Percentiles rank a stretch among this genome's conserved stretches.
phyloP scores from a whole-genome alignment of 1,140 invertebrate genomes.

The Pollicipes pollicipes region DNA sequence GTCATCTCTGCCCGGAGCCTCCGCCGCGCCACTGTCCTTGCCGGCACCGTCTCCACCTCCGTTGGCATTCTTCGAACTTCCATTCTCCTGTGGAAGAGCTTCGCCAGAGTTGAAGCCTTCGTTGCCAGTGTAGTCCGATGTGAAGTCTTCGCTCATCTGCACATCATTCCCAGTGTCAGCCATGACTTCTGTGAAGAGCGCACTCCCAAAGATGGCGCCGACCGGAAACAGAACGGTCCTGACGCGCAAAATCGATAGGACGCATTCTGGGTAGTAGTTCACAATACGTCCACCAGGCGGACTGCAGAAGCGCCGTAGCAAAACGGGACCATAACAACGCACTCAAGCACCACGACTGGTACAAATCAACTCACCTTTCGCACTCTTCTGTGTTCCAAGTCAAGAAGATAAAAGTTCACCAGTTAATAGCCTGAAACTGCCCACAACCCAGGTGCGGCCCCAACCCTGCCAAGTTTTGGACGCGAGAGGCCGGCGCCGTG shows the following conservation, averaged over 20 bases:
- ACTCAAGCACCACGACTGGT: too few relatives aligned
- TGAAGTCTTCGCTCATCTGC: slow-evolving; percentile 8
- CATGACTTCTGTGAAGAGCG: background rate
- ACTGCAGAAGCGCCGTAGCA: too few relatives aligned
- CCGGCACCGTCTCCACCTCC: slow-evolving; percentile 9
- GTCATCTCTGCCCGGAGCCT: slow-evolving; percentile 20
- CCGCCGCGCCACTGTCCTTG: slow-evolving; percentile 20
- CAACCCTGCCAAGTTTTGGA: too few relatives aligned
- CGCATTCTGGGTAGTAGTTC: background rate
- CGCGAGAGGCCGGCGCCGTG: too few relatives aligned
- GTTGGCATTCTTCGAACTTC: slow-evolving; percentile 14
- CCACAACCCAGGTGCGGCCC: too few relatives aligned
- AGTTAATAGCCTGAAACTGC: too few relatives aligned
- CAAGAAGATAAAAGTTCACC: too few relatives aligned
- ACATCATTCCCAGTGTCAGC: slow-evolving; percentile 10
- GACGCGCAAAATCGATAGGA: background rate
- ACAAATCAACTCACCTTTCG: too few relatives aligned
- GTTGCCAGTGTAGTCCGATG: slow-evolving; percentile 11
- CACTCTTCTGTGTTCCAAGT: too few relatives aligned
- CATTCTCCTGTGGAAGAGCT: slow-evolving; percentile 13
- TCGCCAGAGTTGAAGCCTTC: slow-evolving; percentile 14
- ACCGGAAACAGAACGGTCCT: background rate
- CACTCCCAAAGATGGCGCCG: background rate
- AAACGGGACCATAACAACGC: too few relatives aligned
- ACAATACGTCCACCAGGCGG: background rate